Conservation (phyloP, 2,113 vertebrate species). For the Lota lota region DNA sequence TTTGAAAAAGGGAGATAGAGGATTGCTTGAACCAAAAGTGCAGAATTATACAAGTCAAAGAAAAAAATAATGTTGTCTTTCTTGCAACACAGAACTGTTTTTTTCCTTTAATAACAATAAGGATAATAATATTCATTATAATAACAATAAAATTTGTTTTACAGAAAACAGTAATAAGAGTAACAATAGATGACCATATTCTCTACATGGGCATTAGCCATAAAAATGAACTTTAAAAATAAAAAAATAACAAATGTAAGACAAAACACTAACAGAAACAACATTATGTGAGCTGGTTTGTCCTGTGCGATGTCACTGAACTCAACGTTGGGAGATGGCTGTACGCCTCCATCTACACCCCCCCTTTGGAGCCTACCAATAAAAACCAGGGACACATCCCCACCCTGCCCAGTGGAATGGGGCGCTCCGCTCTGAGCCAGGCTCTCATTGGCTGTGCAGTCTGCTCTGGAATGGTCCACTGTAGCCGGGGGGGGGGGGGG, state of each 20-base stretch:
- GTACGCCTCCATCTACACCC: slow-evolving; percentile 14
- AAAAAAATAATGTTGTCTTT: slow-evolving; percentile 58
- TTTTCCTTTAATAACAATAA: slow-evolving; percentile 50
- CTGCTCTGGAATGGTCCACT: slow-evolving; percentile 63
- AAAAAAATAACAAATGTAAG: slow-evolving; percentile 26
- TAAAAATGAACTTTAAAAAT: slow-evolving; percentile 54
- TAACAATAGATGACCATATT: slow-evolving; percentile 73
- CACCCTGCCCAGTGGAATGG: slow-evolving; percentile 24
- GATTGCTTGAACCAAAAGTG: slow-evolving; percentile 70
- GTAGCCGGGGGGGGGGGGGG: slow-evolving; percentile 27
- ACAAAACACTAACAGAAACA: slow-evolving; percentile 3
- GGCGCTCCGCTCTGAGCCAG: slow-evolving; percentile 12
- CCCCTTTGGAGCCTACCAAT: slow-evolving; percentile 30
- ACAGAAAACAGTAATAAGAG: slow-evolving; percentile 73
- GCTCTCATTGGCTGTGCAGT: slow-evolving; percentile 29
- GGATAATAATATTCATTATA: slow-evolving; percentile 58
- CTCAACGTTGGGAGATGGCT: slow-evolving; percentile 48
- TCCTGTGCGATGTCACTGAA: slow-evolving; percentile 63
- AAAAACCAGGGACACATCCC: neutral
- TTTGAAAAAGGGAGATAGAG: slow-evolving; percentile 31
- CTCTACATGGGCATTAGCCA: slow-evolving; percentile 80
- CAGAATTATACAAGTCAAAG: slow-evolving; percentile 64
- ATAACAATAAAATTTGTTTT: slow-evolving; percentile 76
- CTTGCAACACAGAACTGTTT: slow-evolving; percentile 70
- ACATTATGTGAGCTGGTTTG: slow-evolving; percentile 51